Conservation (phyloP, 2,113 vertebrate genomes). For the Mormyrus iriodes region DNA sequence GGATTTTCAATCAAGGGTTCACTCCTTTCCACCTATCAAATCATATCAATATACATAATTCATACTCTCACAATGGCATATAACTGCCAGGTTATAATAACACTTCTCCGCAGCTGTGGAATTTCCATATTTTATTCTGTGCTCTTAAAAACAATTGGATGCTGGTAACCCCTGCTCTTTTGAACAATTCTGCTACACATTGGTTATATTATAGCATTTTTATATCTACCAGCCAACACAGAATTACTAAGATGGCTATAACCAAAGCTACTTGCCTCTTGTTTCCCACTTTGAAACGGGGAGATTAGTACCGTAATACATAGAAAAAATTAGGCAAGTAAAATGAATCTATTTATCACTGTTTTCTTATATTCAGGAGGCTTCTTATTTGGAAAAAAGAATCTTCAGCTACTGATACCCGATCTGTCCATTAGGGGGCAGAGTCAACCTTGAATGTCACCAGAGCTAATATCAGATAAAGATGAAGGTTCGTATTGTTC, state of each 20-base stretch:
- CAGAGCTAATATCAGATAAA: slow-evolving; percentile 28
- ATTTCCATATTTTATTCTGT: slow-evolving; percentile 55
- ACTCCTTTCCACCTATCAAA: slow-evolving; percentile 58
- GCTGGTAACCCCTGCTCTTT: slow-evolving; percentile 17
- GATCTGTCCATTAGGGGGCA: slow-evolving; percentile 53
- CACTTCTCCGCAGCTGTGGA: slow-evolving; percentile 54
- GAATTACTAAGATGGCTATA: not conserved
- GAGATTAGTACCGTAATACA: not conserved
- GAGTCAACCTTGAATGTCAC: slow-evolving; percentile 55
- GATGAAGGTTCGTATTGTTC: not conserved
- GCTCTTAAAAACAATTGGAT: slow-evolving; percentile 46
- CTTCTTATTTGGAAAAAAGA: not conserved
- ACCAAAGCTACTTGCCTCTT: not conserved
- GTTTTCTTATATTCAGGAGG: not conserved
- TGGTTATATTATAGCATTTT: not conserved
- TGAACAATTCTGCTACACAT: not conserved
- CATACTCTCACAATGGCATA: slow-evolving; percentile 56
- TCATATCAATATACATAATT: slow-evolving; percentile 69
- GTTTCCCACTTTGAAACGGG: not conserved
- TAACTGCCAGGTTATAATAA: slow-evolving; percentile 53
- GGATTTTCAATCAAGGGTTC: slow-evolving; percentile 57
- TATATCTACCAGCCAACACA: not conserved
- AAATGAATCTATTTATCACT: not conserved
- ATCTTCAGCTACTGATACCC: slow-evolving; percentile 42
- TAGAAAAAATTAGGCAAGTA: not conserved